Conservation (phyloP, 2,888 invertebrate genomes). For the Plemyria rubiginata region DNA sequence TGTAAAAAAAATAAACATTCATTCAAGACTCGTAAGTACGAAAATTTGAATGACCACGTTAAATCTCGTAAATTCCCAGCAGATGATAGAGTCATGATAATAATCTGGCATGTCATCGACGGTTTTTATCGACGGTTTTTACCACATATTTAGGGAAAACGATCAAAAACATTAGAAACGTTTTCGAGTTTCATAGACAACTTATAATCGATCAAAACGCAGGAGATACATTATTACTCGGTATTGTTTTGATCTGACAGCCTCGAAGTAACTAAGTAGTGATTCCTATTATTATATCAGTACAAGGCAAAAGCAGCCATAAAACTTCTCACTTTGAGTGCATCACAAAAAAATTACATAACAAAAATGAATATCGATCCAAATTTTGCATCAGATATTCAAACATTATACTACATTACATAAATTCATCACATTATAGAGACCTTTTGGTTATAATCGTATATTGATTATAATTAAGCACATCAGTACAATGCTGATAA, state of each 20-base stretch:
- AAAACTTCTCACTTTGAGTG: too few species aligned
- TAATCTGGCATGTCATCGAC: not conserved
- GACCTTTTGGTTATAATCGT: slow-evolving; percentile 1
- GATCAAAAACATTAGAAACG: too few species aligned
- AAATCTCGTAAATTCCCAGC: not conserved
- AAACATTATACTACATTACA: too few species aligned
- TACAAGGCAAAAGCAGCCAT: too few species aligned
- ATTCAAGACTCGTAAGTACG: not conserved
- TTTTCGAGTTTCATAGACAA: slow-evolving; percentile 17
- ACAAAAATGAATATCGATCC: not conserved
- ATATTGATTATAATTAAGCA: not conserved
- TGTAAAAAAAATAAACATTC: not conserved
- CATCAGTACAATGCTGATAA: slow-evolving; percentile 7
- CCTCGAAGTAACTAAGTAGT: not conserved
- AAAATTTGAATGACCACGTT: not conserved
- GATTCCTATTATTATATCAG: too few species aligned
- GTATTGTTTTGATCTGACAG: not conserved
- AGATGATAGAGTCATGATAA: not conserved
- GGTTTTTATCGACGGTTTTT: not conserved
- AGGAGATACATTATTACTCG: slow-evolving; percentile 11
- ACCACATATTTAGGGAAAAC: not conserved
- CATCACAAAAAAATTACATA: not conserved
- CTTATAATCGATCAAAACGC: slow-evolving; percentile 7
- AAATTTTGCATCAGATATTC: not conserved
- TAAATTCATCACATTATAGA: slow-evolving; percentile 6